Evolutionary conservation across 2,113 vertebrate genomes (phyloP).

Genomic region (Myxocyprinus asiaticus): DNA sequence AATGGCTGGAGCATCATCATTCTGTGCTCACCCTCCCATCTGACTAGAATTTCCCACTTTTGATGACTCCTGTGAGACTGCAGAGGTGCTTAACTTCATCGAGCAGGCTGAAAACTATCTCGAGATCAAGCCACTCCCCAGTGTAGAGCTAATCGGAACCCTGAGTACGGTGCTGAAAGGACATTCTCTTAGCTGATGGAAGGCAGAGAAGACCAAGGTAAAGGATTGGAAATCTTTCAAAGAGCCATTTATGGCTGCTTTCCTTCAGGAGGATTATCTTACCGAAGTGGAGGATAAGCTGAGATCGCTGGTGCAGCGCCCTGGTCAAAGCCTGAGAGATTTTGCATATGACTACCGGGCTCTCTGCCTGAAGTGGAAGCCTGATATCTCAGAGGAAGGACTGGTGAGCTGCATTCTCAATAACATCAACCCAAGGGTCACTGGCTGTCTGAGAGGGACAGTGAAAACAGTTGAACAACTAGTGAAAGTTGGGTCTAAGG

Average conservation of each 20-base stretch:
- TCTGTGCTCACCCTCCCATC: constrained; percentile 1
- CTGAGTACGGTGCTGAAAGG: not conserved
- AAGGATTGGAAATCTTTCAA: not conserved
- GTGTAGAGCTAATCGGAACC: not conserved
- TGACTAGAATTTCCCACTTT: too few species aligned
- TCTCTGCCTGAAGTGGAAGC: not conserved
- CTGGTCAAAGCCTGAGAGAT: not conserved
- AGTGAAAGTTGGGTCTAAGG: too few species aligned
- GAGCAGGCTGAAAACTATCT: constrained; percentile 15
- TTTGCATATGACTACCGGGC: not conserved
- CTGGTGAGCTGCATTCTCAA: not conserved
- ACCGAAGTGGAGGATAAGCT: not conserved
- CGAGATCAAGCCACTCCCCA: not conserved
- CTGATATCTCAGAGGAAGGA: not conserved
- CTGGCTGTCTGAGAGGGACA: too few species aligned
- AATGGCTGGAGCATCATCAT: too few species aligned
- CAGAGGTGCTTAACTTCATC: constrained; percentile 4
- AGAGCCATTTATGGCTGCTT: not conserved
- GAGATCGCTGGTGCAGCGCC: not conserved
- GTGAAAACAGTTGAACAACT: too few species aligned
- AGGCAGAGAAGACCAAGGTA: not conserved
- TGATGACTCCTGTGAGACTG: too few species aligned
- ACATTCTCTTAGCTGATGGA: constrained; percentile 18
- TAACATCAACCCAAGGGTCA: not conserved
- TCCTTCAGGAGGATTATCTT: not conserved